Conservation (phyloP, 1,140 invertebrate genomes). For the Procambarus virginalis region DNA sequence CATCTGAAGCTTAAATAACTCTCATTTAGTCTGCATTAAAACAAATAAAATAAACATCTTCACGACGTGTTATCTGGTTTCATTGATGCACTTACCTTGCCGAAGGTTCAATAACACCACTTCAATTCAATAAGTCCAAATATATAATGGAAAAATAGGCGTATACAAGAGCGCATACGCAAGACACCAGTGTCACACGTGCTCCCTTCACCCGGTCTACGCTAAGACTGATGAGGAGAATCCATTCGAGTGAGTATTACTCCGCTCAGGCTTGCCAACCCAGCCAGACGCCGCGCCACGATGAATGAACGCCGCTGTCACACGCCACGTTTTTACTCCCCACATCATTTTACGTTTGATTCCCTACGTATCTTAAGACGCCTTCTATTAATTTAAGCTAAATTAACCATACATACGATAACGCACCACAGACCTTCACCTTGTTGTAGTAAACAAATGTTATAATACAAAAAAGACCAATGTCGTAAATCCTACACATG, state of each 20-base stretch:
- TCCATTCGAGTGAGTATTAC: slow-evolving; percentile 53
- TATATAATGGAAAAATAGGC: neutral
- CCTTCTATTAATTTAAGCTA: neutral
- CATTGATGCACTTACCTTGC: neutral
- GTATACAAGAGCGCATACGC: slow-evolving; percentile 10
- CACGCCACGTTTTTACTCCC: slow-evolving; percentile 1
- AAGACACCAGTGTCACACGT: slow-evolving; percentile 27
- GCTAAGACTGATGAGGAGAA: slow-evolving; percentile 57
- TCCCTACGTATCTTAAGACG: neutral
- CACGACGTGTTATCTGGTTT: too few relatives aligned
- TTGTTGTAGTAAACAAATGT: neutral
- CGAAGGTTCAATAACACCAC: neutral
- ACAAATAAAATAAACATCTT: too few relatives aligned
- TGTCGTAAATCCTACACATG: neutral
- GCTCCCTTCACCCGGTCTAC: slow-evolving; percentile 42
- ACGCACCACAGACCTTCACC: neutral
- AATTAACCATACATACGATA: neutral
- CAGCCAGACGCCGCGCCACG: slow-evolving; percentile 1
- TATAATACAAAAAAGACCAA: neutral
- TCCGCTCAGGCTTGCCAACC: slow-evolving; percentile 58
- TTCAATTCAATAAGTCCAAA: neutral
- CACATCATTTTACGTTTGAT: neutral
- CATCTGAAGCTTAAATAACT: too few relatives aligned
- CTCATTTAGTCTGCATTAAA: too few relatives aligned
- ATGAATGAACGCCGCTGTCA: slow-evolving; percentile 43